Base-by-base conservation (phyloP, 2,797 vertebrate genomes). In the Yasuhikotakia modesta region DNA sequence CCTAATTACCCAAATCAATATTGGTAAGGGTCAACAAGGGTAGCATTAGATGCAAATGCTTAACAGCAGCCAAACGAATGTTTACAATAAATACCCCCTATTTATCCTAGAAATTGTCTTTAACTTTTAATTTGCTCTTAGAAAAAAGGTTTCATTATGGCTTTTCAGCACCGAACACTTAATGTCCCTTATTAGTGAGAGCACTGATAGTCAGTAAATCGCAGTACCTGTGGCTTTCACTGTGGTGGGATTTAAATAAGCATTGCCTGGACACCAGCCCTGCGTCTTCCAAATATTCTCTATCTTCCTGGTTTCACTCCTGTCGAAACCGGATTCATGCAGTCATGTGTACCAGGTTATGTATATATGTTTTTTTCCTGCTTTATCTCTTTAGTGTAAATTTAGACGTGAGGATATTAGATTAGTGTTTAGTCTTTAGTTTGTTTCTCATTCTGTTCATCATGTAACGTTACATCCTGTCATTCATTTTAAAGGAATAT, bases 1-100 rank as follows among this genome's bases (percentile, higher is more conserved):
- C 17, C 65, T 84, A 84, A 84, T 82, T 74, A 71, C 73, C 5
- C 14, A 2, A 64, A 63, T 71, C 57, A 13, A 72, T 67, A 76
- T 43, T 4, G 60, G 35, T 35, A 24, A 4, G 69, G 39, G 72
- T 61, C 72, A 70, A 30, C 52, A 43, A 57, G 43, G 46, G 72
- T 22, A 45, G 48, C 68, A 67, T 81, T 76, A 65, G 65, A 72
- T 50, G 17, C 30, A 70, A 76, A 69, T 68, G 39, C 65, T 52
- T 78, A 50, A 69, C 32, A 74, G 21, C 39, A 17, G 61, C 57
- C 65, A 60, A 64, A 63, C 64, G n/a, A 57, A 78, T 58, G 61
- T 70, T 75, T 58, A 52, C 46, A 67, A 80, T 84, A 74, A 75
- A 75, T 78, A 52, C 67, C 19, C 35, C 0, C 48, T 22, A 48